Percentiles rank a stretch among this genome's conserved stretches.
These are phyloP conservation scores for Adrianichthys oophorus DNA, from an alignment of 2,797 vertebrate species.

Conservation along the genomic window DNA sequence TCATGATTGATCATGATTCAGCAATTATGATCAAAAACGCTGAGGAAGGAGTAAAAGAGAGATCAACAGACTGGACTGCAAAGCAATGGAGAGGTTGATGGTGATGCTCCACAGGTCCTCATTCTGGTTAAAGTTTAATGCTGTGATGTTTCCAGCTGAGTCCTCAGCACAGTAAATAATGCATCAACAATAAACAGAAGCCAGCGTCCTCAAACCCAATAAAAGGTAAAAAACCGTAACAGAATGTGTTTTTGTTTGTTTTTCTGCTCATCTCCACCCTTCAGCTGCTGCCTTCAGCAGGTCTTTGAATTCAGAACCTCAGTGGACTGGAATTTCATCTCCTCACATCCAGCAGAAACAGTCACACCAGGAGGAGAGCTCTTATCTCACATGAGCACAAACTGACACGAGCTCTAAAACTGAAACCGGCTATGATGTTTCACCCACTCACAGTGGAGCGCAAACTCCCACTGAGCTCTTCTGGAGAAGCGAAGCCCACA, in stretches of 20 bases:
- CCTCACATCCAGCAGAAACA: constrained; percentile 49
- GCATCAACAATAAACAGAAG: constrained; percentile 69
- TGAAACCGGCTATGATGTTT: constrained; percentile 39
- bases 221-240: constrained; percentile 22
- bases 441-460: constrained; percentile 36
- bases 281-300: constrained; percentile 13
- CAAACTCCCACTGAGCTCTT: constrained; percentile 32
- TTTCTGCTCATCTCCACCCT: constrained; percentile 19
- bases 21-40: constrained; percentile 22
- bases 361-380: constrained; percentile 33
- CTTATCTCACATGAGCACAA: constrained; percentile 29
- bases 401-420: constrained; percentile 1
- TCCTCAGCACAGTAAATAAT: constrained; percentile 72
- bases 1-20: not conserved
- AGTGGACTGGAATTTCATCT: constrained; percentile 45
- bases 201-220: constrained; percentile 30
- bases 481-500: constrained; percentile 30
- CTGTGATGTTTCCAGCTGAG: constrained; percentile 54
- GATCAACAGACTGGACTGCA: constrained; percentile 17
- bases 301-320: constrained; percentile 23
- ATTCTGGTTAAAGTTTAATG: constrained; percentile 76
- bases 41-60: constrained; percentile 26
- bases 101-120: constrained; percentile 68
- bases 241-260: constrained; percentile 28
- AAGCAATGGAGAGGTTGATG: constrained; percentile 39